Evolutionary conservation across 2,888 invertebrate species (phyloP), one percentile per base, ranked within the genome.

Genomic region (Caradrina kadenii): DNA sequence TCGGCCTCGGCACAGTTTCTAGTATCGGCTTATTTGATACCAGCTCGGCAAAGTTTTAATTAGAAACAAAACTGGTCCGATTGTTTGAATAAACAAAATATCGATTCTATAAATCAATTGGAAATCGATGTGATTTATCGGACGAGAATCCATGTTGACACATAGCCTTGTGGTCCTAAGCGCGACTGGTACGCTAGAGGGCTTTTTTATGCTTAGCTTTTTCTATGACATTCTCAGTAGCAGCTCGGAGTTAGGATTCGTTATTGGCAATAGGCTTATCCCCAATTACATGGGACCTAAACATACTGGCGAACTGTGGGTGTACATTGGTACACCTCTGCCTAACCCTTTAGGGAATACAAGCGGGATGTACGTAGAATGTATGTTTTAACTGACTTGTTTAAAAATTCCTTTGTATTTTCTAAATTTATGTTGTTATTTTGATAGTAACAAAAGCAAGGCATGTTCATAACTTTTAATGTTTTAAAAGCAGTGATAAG

Each of bases 1-100:
- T 79, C 79, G 76, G 79, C 79, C 79, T 79, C 79, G 79, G 72
- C 73, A 67, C 60, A 65, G 53, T 65, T 72, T 66, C 69, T 56
- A 53, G 73, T 70, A 63, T 80, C 69, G 75, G 65, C 70, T 63
- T 78, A 35, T 35, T 70, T 73, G 76, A 65, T 65, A 66, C 64
- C 42, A 54, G 35, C 19, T 60, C 52, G 50, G 62, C 63, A 61
- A 26, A 69, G 48, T 65, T 77, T 76, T 67, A 76, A 76, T 76
- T 76, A 77, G 39, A 64, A 55, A 65, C 69, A 52, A 70, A 69
- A 70, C 70, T 66, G 63, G 69, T 62, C 63, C 22, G 45, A 76
- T 76, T 76, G 73, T 68, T 73, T 68, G 49, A 73, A 73, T 68
- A 61, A 63, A 76, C 48, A 76, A 63, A 67, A 76, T 72, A 60